These are phyloP conservation scores for Leptobrachium ailaonicum DNA, from an alignment of 2,113 vertebrate species.

Conservation along the genomic window DNA sequence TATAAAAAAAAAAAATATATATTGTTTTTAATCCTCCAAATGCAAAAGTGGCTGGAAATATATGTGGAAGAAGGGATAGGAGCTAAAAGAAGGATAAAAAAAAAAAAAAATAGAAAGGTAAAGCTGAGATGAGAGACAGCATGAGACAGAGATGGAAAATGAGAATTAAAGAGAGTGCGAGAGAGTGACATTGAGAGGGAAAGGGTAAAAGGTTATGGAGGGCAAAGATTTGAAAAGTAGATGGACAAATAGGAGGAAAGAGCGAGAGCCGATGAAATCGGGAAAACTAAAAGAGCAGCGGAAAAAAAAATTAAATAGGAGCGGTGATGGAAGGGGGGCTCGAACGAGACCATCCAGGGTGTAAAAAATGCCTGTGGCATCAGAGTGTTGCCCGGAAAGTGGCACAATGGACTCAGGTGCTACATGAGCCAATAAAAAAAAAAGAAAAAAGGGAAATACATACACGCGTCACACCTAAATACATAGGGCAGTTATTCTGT, in stretches of 20 bases:
- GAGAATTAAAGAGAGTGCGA: conserved; percentile 1
- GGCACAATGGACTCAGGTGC: not conserved
- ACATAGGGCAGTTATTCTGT: not conserved
- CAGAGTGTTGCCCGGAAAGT: not conserved
- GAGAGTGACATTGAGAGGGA: not conserved
- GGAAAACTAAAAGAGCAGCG: not conserved
- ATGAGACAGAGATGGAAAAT: not conserved
- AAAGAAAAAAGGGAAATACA: not conserved
- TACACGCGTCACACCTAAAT: not conserved
- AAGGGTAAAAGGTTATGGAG: conserved; percentile 1
- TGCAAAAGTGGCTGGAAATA: not conserved
- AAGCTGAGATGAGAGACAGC: not conserved
- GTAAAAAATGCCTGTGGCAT: not conserved
- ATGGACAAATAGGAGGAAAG: not conserved
- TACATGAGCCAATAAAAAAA: not conserved
- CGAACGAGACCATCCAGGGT: not conserved
- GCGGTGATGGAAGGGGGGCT: not conserved
- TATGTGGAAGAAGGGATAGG: not conserved
- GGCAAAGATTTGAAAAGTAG: not conserved
- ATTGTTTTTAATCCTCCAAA: not conserved
- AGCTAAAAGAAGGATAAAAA: not conserved
- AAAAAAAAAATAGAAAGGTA: not conserved
- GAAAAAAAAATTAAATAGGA: not conserved
- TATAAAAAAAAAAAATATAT: not conserved
- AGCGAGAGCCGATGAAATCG: not conserved